A percentile compares a stretch with the other conserved stretches of the same genome.
Evolutionary conservation across 1,140 invertebrate species (phyloP).

Genomic region (Battus philenor): DNA sequence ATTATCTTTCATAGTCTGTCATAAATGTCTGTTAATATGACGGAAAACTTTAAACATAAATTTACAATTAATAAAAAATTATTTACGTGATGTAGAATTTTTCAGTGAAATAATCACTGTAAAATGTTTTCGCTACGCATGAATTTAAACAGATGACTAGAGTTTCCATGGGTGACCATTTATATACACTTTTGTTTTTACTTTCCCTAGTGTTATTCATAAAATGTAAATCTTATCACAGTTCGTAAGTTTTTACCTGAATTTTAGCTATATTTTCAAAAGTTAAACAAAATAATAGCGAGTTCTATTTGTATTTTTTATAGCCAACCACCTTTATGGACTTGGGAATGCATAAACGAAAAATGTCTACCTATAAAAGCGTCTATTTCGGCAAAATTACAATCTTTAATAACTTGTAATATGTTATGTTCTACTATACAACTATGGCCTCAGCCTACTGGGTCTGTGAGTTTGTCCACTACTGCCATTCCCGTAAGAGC

Average conservation of each 20-base stretch:
- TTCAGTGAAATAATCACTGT: background rate
- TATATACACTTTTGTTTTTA: constrained; percentile 1
- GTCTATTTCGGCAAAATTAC: constrained; percentile 25
- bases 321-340: constrained; percentile 45
- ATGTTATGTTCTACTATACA: constrained; percentile 75
- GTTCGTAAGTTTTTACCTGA: constrained; percentile 13
- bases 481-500: constrained; percentile 61
- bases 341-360: constrained; percentile 53
- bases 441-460: constrained; percentile 76
- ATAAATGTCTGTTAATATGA: background rate
- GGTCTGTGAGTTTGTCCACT: constrained; percentile 65
- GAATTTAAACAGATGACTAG: constrained; percentile 6
- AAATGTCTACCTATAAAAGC: constrained; percentile 50
- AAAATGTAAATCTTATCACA: background rate
- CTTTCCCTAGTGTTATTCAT: background rate
- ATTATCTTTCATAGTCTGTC: too few relatives aligned
- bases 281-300: background rate
- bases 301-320: constrained; percentile 19
- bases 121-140: background rate
- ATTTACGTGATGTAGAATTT: background rate
- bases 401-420: constrained; percentile 73
- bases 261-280: background rate
- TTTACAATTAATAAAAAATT: background rate
- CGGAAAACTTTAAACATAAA: constrained; percentile 2
- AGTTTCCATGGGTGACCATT: background rate